Evolutionary conservation across 2,113 vertebrate genomes (phyloP), one percentile per base, ranked within the genome.

Genomic region (Excalfactoria chinensis): DNA sequence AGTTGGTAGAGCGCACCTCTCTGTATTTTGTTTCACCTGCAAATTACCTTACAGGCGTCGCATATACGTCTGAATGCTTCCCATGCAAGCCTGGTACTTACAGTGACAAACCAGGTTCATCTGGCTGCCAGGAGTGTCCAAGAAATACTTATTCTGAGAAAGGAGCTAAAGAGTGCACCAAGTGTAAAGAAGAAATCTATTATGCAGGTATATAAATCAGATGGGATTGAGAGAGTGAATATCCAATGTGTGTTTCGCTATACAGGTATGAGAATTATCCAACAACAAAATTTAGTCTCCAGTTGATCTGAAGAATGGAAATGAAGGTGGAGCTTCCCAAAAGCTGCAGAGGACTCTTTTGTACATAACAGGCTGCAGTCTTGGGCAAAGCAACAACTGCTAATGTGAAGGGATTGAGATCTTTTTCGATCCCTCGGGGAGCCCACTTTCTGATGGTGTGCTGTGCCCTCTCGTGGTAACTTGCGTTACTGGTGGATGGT

Each of bases 41-140:
- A 15, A 4, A 16, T 96, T 97, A 21, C 44, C 28, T 79, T 82
- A 9, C 96, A 99, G 99, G 99, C 53, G 99, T 99, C 83, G 99
- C 99, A 0, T 99, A 99, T 88, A 99, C 99, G 0, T 99, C 99
- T 0, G 99, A 99, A 95, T 99, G 99, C 95, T 99, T 99, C 7
- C 98, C 98, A 0, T 99, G 99, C 96, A 99, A 99, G 70, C 98
- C 98, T 1, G 99, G 99, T 17, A 99, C 98, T 1, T 99, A 98
- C 96, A 99, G 98, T 83, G 97, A 94, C 37, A 95, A 91, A 32
- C 98, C 99, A 2, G 99, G 99, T 22, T 98, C 99, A 0, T 98
- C 98, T 64, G 96, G 93, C 2, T 99, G 99, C 93, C 97, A 98
- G 15, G 56, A 97, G 84, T 99, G 99, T 73, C 98, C 98, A 59